These are phyloP conservation scores for Danaus plexippus DNA, from an alignment of 1,140 invertebrate genomes.

Conservation along the genomic window DNA sequence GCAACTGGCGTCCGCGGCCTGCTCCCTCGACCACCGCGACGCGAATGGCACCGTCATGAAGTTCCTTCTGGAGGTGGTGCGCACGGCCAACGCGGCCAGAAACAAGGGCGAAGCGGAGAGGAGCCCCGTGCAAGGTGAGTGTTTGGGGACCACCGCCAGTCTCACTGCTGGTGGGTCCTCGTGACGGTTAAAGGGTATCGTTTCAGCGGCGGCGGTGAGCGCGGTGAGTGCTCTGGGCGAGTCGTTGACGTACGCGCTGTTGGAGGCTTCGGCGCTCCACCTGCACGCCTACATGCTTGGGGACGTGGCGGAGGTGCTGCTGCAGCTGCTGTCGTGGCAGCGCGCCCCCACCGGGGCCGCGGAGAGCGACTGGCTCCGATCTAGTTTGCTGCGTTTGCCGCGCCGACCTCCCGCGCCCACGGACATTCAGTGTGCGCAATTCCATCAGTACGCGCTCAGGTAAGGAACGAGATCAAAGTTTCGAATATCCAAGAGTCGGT, in stretches of 20 bases:
- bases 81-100: constrained; percentile 27
- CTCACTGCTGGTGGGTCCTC: neutral
- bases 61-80: constrained; percentile 54
- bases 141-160: neutral
- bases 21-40: constrained; percentile 92
- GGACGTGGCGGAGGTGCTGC: constrained; percentile 81
- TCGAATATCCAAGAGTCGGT: no score
- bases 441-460: constrained; percentile 75
- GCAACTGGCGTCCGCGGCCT: constrained; percentile 85
- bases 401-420: constrained; percentile 83
- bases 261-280: constrained; percentile 45
- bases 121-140: constrained; percentile 13
- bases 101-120: constrained; percentile 26
- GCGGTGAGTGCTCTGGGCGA: constrained; percentile 32
- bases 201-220: constrained; percentile 27
- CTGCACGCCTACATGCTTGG: constrained; percentile 51
- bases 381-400: constrained; percentile 82
- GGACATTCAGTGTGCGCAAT: constrained; percentile 86
- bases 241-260: constrained; percentile 38
- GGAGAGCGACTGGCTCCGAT: constrained; percentile 79
- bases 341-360: constrained; percentile 59
- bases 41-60: constrained; percentile 97
- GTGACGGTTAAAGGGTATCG: neutral
- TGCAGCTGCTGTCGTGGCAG: constrained; percentile 81
- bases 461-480: constrained; percentile 7